Evolutionary conservation across 1,140 invertebrate species (phyloP).

Genomic region (Epicauta chinensis): DNA sequence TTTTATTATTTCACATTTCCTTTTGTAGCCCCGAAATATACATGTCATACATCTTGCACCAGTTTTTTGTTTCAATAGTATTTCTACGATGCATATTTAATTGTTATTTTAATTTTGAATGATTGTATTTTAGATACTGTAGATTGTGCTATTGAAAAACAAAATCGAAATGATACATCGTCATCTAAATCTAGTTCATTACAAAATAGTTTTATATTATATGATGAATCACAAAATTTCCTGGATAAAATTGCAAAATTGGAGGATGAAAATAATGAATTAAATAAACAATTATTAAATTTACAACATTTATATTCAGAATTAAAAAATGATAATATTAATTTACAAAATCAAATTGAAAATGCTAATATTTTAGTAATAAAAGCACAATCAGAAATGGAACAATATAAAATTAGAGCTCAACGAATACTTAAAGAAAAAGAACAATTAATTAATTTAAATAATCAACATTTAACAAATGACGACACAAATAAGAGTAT

Average conservation of each 20-base stretch:
- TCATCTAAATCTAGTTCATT: slow-evolving; percentile 5
- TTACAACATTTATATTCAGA: slow-evolving; percentile 37
- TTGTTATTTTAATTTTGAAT: background rate
- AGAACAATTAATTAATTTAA: slow-evolving; percentile 58
- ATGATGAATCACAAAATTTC: slow-evolving; percentile 33
- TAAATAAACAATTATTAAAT: slow-evolving; percentile 44
- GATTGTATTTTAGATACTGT: background rate
- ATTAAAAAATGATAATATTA: slow-evolving; percentile 33
- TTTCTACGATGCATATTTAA: too few relatives aligned
- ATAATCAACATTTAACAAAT: slow-evolving; percentile 23
- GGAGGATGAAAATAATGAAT: slow-evolving; percentile 43
- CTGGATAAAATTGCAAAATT: slow-evolving; percentile 38
- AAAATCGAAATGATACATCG: background rate
- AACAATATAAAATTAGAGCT: slow-evolving; percentile 65
- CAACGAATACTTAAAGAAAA: slow-evolving; percentile 71
- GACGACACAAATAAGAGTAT: slow-evolving; percentile 17
- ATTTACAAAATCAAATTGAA: slow-evolving; percentile 39
- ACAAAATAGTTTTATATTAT: slow-evolving; percentile 26
- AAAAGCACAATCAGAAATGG: slow-evolving; percentile 54
- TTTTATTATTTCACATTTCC: too few relatives aligned
- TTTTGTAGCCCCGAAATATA: too few relatives aligned
- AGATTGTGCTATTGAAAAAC: background rate
- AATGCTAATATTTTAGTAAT: slow-evolving; percentile 53
- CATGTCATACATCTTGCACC: too few relatives aligned
- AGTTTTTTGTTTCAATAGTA: too few relatives aligned